Base-by-base conservation (phyloP, 1,140 invertebrate genomes). In the Drosophila sp. region DNA sequence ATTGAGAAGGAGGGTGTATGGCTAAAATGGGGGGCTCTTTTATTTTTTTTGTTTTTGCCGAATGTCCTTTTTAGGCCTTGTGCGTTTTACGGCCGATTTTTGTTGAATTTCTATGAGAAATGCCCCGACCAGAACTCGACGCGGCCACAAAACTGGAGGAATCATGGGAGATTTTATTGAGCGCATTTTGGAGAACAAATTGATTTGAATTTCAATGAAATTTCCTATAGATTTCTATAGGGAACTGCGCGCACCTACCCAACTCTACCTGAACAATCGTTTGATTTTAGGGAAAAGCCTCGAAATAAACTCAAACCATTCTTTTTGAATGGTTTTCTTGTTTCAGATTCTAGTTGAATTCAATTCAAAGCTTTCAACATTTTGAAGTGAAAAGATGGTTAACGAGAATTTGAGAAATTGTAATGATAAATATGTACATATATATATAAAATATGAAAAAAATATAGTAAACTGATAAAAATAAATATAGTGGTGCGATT, bases 1-100 rank as follows among this genome's bases (percentile, higher is more conserved):
- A 50, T 50, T 25, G 44, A 27, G 44, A 25, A 50, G 25, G 25
- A 23, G 8, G 7, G 27, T 50, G 25, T 10, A 50, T 11, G 23
- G 25, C 27, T 25, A 25, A 4, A 8, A 3, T 2, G 56, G 32
- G n/a, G 32, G 11, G 7, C 33, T 35, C 10, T 35, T 35, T 2
- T 33, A 3, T 33, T 33, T 33, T 33, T n/a, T 57, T 3, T 33
- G 7, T 23, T 57, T 27, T 47, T 23, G 23, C 44, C 44, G 44
- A 35, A 32, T 58, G 56, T 58, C 56, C 67, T 67, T 74, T 78
- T 78, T 75, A 78, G 76, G 76, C 76, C 50, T 72, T 66, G 66
- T 71, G 67, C 64, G 70, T 65, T 70, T 74, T 74, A 64, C 70
- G 61, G 54, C 44, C 62, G 72, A 50, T 68, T 61, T 58, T 58